These are phyloP conservation scores for Drosophila sucinea DNA, from an alignment of 1,140 invertebrate species.

Conservation along the genomic window DNA sequence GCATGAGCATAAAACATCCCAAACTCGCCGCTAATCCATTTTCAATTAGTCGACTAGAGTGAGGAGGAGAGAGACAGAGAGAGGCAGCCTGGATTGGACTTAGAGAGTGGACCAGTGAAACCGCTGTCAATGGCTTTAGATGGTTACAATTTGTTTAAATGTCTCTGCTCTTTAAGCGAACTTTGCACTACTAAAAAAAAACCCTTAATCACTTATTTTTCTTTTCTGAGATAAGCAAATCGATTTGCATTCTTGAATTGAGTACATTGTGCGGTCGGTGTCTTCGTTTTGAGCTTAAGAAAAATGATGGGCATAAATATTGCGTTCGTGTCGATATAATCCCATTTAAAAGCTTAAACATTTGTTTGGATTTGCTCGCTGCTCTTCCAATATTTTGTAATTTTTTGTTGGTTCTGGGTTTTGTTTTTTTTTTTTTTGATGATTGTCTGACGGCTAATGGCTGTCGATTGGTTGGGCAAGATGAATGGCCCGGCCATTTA, in stretches of 20 bases:
- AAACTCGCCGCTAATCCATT: constrained; percentile 31
- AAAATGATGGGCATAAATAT: constrained; percentile 72
- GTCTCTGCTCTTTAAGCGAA: background rate
- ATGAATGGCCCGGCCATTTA: constrained; percentile 69
- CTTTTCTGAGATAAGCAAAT: constrained; percentile 14
- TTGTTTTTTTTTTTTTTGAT: background rate
- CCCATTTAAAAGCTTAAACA: constrained; percentile 76
- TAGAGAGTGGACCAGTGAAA: background rate
- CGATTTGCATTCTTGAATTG: background rate
- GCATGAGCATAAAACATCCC: constrained; percentile 37
- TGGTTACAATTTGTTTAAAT: background rate
- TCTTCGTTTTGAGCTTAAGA: constrained; percentile 48
- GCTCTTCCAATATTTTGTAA: constrained; percentile 40
- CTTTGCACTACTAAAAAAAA: background rate
- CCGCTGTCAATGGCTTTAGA: background rate
- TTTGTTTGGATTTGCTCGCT: constrained; percentile 72
- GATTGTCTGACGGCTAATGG: constrained; percentile 65
- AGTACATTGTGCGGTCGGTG: constrained; percentile 35
- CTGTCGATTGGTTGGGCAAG: constrained; percentile 57
- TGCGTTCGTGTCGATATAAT: constrained; percentile 69
- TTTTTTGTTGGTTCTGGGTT: background rate
- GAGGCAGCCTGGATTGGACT: background rate
- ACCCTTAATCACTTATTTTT: background rate
- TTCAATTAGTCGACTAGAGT: constrained; percentile 40
- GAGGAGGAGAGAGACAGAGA: no score